These are phyloP conservation scores for Phymanthus crucifer DNA, from an alignment of 92 coral and sea anemone genomes.

Conservation along the genomic window DNA sequence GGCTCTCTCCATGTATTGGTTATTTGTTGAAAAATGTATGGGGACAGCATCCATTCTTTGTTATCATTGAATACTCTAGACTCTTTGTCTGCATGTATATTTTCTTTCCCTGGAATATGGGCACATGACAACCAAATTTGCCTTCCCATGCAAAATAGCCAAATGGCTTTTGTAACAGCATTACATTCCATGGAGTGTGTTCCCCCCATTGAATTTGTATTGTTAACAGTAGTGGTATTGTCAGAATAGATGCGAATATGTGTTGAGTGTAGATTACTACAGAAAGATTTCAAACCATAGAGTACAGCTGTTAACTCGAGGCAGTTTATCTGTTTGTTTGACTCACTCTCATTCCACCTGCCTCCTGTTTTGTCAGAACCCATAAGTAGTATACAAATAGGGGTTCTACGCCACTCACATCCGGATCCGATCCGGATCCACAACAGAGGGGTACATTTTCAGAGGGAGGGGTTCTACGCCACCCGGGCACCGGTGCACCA, in stretches of 20 bases:
- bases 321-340: slow-evolving; percentile 10
- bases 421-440: too few relatives aligned
- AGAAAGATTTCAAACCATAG: slow-evolving; percentile 15
- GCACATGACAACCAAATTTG: slow-evolving; percentile 6
- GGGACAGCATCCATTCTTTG: slow-evolving; percentile 8
- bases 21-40: slow-evolving; percentile 1
- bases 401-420: too few relatives aligned
- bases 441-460: too few relatives aligned
- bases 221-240: slow-evolving; percentile 21
- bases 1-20: not conserved
- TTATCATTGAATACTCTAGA: slow-evolving; percentile 5
- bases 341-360: slow-evolving; percentile 19
- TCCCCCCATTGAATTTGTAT: slow-evolving; percentile 36
- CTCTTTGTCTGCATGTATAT: slow-evolving; percentile 9
- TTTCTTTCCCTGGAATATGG: slow-evolving; percentile 1
- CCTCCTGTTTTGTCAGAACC: slow-evolving; percentile 20
- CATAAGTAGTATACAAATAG: too few relatives aligned
- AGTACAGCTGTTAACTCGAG: slow-evolving; percentile 11
- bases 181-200: slow-evolving; percentile 41
- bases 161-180: slow-evolving; percentile 18
- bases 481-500: too few relatives aligned
- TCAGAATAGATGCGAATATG: slow-evolving; percentile 34
- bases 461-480: too few relatives aligned
- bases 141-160: slow-evolving; percentile 16
- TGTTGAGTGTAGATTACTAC: not conserved